phyloP scores from a whole-genome alignment of 2,888 invertebrate species.

The Agriopis leucophaearia region DNA sequence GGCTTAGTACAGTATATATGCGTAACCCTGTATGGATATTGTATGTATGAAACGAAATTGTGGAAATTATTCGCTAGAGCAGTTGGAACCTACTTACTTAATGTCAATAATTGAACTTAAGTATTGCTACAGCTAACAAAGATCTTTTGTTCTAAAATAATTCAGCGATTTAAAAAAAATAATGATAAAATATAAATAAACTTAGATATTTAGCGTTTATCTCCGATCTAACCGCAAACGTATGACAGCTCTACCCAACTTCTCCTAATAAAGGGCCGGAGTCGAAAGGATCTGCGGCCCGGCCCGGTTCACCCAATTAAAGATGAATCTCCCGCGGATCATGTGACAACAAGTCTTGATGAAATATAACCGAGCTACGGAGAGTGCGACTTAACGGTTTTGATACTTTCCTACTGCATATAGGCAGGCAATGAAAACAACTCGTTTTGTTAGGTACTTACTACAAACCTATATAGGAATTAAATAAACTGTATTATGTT shows the following conservation, averaged over 20 bases:
- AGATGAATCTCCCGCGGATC: constrained; percentile 81
- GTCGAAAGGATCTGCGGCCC: constrained; percentile 54
- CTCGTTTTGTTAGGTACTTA: no score
- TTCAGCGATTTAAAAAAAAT: background rate
- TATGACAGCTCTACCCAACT: constrained; percentile 54
- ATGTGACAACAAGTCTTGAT: constrained; percentile 80
- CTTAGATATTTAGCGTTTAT: constrained; percentile 8
- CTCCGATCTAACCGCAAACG: constrained; percentile 39
- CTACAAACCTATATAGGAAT: no score
- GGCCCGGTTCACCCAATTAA: constrained; percentile 78
- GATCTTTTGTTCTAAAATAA: background rate
- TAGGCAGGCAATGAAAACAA: background rate
- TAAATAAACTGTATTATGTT: no score
- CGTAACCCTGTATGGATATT: no score
- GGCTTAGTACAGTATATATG: no score
- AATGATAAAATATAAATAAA: background rate
- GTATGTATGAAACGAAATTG: no score
- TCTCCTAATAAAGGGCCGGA: constrained; percentile 63
- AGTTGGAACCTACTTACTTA: no score
- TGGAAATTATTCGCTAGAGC: no score
- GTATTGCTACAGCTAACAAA: no score
- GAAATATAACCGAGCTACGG: constrained; percentile 71
- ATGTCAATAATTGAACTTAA: no score
- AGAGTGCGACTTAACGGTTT: constrained; percentile 49
- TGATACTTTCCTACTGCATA: constrained; percentile 58